phyloP scores from a whole-genome alignment of 1,140 invertebrate species.

The Drosophila watanabei region DNA sequence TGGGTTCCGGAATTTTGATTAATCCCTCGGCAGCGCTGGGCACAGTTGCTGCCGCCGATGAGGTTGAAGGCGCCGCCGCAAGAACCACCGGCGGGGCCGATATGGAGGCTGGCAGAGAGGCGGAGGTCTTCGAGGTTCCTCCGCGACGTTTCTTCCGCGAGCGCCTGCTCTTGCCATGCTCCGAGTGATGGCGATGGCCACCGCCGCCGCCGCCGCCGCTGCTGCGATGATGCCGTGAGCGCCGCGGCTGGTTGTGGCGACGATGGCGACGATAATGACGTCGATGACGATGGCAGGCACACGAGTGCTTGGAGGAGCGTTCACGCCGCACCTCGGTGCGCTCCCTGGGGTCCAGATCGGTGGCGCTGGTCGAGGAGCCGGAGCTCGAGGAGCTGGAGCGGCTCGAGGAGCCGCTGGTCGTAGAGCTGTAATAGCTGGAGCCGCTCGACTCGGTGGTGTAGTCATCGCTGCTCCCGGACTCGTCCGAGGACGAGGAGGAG shows the following conservation, averaged over 20 bases:
- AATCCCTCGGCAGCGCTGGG: neutral
- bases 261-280: slow-evolving; percentile 22
- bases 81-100: no score
- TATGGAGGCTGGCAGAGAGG: neutral
- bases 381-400: slow-evolving; percentile 6
- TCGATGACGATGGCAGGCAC: slow-evolving; percentile 13
- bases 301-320: neutral
- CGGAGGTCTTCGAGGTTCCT: neutral
- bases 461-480: slow-evolving; percentile 4
- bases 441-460: slow-evolving; percentile 1
- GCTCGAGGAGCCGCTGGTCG: neutral
- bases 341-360: neutral
- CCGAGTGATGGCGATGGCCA: neutral
- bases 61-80: neutral
- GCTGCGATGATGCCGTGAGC: neutral
- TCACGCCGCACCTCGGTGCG: neutral
- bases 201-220: neutral
- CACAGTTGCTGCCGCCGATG: neutral
- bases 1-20: slow-evolving; percentile 17
- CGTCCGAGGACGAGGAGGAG: neutral
- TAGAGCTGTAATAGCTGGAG: neutral
- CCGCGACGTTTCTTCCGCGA: neutral
- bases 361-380: slow-evolving; percentile 11
- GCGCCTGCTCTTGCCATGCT: neutral
- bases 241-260: slow-evolving; percentile 3